phyloP scores from a whole-genome alignment of 2,888 invertebrate species.

The Neoscelio sp. region DNA sequence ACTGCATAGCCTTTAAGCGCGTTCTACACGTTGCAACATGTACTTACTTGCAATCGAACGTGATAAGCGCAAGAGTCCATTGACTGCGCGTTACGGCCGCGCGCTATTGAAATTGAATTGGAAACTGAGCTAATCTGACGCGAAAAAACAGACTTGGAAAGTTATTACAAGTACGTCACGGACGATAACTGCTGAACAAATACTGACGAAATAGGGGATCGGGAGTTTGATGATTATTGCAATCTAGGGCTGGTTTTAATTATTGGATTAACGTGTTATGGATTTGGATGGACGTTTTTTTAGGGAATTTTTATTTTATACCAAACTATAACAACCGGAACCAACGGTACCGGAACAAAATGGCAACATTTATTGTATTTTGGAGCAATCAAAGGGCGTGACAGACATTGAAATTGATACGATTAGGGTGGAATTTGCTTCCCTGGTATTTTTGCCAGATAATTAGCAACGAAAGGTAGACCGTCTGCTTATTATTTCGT shows the following conservation, averaged over 20 bases:
- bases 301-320: no score
- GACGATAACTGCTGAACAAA: not conserved
- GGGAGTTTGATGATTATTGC: slow-evolving; percentile 13
- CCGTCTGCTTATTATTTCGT: no score
- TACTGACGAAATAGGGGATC: not conserved
- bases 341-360: no score
- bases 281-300: slow-evolving; percentile 18
- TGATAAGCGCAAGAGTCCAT: slow-evolving; percentile 66
- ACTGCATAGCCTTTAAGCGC: slow-evolving; percentile 76
- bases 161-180: slow-evolving; percentile 2
- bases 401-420: no score
- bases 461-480: no score
- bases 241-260: slow-evolving; percentile 10
- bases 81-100: slow-evolving; percentile 49
- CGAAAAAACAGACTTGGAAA: not conserved
- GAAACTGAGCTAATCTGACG: slow-evolving; percentile 6
- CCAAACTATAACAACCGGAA: no score
- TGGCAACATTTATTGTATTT: no score
- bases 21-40: slow-evolving; percentile 72
- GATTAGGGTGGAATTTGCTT: no score
- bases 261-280: slow-evolving; percentile 3
- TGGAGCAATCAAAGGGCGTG: no score
- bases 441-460: no score
- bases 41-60: slow-evolving; percentile 66
- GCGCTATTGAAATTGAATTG: slow-evolving; percentile 32